A percentile compares a stretch with the other conserved stretches of the same genome.
These are phyloP conservation scores for Uloborus diversus DNA, from an alignment of 1,140 invertebrate genomes.

Conservation along the genomic window DNA sequence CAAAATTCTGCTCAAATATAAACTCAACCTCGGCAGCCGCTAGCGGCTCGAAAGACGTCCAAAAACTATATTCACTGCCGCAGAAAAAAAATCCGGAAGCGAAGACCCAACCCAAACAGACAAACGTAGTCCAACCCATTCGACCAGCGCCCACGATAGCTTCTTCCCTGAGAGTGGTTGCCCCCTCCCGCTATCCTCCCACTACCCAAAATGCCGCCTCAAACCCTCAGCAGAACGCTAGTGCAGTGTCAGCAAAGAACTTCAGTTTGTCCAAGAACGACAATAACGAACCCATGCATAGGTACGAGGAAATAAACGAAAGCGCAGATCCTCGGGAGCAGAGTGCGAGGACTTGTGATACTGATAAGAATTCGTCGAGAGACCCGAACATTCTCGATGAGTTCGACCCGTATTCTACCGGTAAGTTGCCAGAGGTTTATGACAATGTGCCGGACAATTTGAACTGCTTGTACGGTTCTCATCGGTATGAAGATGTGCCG, in stretches of 20 bases:
- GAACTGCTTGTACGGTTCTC: constrained; percentile 12
- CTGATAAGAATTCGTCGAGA: too few relatives aligned
- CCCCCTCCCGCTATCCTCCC: constrained; percentile 28
- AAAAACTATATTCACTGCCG: background rate
- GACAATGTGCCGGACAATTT: constrained; percentile 38
- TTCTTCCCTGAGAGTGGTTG: constrained; percentile 20
- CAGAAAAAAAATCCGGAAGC: background rate
- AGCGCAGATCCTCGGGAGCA: background rate
- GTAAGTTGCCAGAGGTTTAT: constrained; percentile 15
- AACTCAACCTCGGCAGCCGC: background rate
- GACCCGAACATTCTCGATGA: constrained; percentile 25
- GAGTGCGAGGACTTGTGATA: background rate
- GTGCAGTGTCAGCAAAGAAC: background rate
- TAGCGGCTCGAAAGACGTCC: background rate
- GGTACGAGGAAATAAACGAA: constrained; percentile 47
- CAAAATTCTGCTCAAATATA: background rate
- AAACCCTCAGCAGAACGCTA: background rate
- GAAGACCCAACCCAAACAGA: background rate
- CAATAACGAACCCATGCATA: constrained; percentile 18
- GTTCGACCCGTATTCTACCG: constrained; percentile 45
- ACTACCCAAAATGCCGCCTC: background rate
- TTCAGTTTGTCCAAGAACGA: background rate
- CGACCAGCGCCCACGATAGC: constrained; percentile 5
- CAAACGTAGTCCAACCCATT: background rate
- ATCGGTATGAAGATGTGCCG: constrained; percentile 54